Base-by-base conservation (phyloP, 1,140 invertebrate species). In the Tachypleus tridentatus region DNA sequence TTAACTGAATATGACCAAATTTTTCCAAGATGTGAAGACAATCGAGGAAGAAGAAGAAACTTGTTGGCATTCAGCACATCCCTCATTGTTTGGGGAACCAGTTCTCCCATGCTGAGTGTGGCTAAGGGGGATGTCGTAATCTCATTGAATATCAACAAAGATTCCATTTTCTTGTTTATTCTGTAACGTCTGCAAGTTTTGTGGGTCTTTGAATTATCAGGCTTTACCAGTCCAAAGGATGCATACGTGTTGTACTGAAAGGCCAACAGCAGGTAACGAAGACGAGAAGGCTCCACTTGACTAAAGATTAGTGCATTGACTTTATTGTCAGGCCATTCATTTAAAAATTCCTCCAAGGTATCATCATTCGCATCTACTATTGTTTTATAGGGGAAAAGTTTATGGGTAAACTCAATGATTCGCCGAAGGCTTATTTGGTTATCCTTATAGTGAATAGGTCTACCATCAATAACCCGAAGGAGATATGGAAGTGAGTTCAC, bases 81-180 rank as follows among this genome's bases (percentile, higher is more conserved):
- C 67, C 88, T 86, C 76, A 97, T 82, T 0, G 90, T 91, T 64
- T 87, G 83, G 49, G 85, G 86, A 8, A 90, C 88, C 72, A 95
- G 91, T 75, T 93, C 89, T 52, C 86, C 80, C 85, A 93, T 93
- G 64, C 86, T 82, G 57, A 96, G 82, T 62, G 87, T 89, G 50
- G 91, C 93, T 62, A 88, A 86, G 3, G 93, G 89, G 62, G 84
- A 81, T 7, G 83, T 79, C 4, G 81, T 81, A 75, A 93, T 88
- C 77, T 97, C 94, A 77, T 97, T 94, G 74, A 97, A 93, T 58
- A 97, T 77, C 60, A 96, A 79, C 63, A 98, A 80, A 3, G 87
- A 91, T 73, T 97, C 92, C 75, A 88, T 82, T 71, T 86, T 85
- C 9, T 80, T 74, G 57, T 87, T 84, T 11, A 93, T 83, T 74